phyloP scores from a whole-genome alignment of 2,113 vertebrate genomes.

The Melanotaenia duboulayi region DNA sequence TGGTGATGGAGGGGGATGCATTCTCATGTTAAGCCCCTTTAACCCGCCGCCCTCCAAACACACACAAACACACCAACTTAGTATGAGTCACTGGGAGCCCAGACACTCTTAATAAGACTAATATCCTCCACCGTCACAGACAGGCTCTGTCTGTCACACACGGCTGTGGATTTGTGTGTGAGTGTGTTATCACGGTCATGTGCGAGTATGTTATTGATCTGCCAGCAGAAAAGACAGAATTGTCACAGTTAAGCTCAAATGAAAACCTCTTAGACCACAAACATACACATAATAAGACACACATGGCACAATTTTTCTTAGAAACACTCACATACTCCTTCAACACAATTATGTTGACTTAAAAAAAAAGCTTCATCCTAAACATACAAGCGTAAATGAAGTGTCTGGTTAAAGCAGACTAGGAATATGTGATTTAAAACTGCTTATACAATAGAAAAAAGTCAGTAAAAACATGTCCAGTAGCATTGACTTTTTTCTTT shows the following conservation, averaged over 20 bases:
- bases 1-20: conserved; percentile 2
- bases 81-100: conserved; percentile 56
- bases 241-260: conserved; percentile 50
- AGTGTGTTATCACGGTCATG: conserved; percentile 44
- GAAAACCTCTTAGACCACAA: conserved; percentile 48
- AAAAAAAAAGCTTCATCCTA: conserved; percentile 27
- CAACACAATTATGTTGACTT: conserved; percentile 32
- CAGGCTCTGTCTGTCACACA: conserved; percentile 46
- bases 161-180: conserved; percentile 16
- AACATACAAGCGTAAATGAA: conserved; percentile 21
- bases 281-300: background rate
- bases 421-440: conserved; percentile 21
- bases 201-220: conserved; percentile 62
- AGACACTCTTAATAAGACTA: conserved; percentile 72
- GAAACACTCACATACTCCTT: conserved; percentile 17
- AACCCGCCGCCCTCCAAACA: conserved; percentile 57
- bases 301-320: conserved; percentile 13
- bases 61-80: conserved; percentile 39
- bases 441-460: conserved; percentile 7
- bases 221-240: conserved; percentile 46
- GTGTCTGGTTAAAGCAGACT: background rate
- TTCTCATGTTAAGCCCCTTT: conserved; percentile 60
- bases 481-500: too few relatives aligned
- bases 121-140: conserved; percentile 70
- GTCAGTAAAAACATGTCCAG: too few relatives aligned